Conservation (phyloP, 2,888 invertebrate genomes). For the Chymomyza caudatula region DNA sequence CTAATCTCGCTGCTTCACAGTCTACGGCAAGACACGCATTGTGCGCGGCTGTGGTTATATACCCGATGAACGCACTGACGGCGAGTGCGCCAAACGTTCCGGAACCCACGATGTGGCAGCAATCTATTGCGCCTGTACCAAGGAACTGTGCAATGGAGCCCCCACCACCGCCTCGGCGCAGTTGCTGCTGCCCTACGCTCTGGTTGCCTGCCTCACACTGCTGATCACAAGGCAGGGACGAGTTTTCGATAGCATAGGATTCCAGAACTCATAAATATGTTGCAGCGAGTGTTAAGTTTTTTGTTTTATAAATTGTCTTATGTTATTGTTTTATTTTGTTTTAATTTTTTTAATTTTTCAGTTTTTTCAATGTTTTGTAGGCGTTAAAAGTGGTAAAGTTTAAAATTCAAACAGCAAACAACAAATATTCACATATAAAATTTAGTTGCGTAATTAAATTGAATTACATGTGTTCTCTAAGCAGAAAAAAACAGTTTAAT, state of each 20-base stretch:
- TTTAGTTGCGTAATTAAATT: conserved; percentile 41
- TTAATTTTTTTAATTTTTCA: conserved; percentile 9
- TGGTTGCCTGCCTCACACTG: conserved; percentile 50
- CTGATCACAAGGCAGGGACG: conserved; percentile 45
- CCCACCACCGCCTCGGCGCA: conserved; percentile 70
- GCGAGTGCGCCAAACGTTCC: conserved; percentile 83
- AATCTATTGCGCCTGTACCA: conserved; percentile 88
- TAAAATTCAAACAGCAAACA: background rate
- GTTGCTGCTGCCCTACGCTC: conserved; percentile 53
- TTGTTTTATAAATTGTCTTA: background rate
- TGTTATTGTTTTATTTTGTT: conserved; percentile 10
- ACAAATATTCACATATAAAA: conserved; percentile 1
- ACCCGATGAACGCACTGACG: conserved; percentile 81
- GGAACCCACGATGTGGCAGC: conserved; percentile 88
- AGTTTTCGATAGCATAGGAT: conserved; percentile 46
- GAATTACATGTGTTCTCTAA: conserved; percentile 46
- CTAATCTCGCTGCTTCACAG: conserved; percentile 78
- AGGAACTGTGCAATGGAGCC: conserved; percentile 86
- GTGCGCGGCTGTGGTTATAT: conserved; percentile 90
- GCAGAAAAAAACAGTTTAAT: conserved; percentile 28
- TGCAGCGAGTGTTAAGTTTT: conserved; percentile 16
- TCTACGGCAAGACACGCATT: conserved; percentile 86
- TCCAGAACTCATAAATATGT: conserved; percentile 56
- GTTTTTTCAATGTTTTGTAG: conserved; percentile 12
- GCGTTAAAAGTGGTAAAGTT: background rate